A percentile compares a stretch with the other conserved stretches of the same genome.
Conservation (phyloP, 1,140 invertebrate genomes). For the Pseudomyrmex gracilis region DNA sequence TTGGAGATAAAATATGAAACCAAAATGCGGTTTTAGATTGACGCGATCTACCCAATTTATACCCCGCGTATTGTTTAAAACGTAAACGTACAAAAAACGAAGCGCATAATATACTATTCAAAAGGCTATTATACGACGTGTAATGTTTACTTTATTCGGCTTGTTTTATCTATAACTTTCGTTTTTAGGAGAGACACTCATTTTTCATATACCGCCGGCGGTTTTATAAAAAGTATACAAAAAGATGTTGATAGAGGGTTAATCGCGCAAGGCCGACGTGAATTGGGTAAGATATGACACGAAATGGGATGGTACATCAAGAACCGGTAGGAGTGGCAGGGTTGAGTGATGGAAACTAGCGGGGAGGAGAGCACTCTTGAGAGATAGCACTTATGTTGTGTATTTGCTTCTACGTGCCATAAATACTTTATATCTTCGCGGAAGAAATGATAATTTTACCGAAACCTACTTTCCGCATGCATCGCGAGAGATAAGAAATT, state of each 20-base stretch:
- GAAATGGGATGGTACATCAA: constrained; percentile 48
- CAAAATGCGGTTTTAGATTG: too few species aligned
- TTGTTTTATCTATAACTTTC: not conserved
- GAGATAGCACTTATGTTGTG: constrained; percentile 57
- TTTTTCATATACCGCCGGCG: constrained; percentile 32
- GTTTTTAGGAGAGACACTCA: not conserved
- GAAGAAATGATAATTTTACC: constrained; percentile 20
- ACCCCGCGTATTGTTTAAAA: too few species aligned
- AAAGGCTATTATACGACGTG: not conserved
- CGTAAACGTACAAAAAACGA: not conserved
- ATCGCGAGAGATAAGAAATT: not conserved
- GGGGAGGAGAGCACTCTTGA: constrained; percentile 37
- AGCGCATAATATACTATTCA: constrained; percentile 1
- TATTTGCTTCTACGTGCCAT: constrained; percentile 34
- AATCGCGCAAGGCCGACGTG: constrained; percentile 43
- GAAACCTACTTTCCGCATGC: not conserved
- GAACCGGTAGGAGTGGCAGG: constrained; percentile 36
- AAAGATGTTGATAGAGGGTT: constrained; percentile 35
- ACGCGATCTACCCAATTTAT: too few species aligned
- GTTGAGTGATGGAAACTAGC: constrained; percentile 46
- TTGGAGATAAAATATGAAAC: too few species aligned
- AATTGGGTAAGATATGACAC: constrained; percentile 51
- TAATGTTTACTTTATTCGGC: not conserved
- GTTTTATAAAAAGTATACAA: constrained; percentile 34
- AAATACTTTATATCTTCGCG: constrained; percentile 41